Conservation (phyloP, 2,797 vertebrate genomes). For the Phalanger gymnotis region DNA sequence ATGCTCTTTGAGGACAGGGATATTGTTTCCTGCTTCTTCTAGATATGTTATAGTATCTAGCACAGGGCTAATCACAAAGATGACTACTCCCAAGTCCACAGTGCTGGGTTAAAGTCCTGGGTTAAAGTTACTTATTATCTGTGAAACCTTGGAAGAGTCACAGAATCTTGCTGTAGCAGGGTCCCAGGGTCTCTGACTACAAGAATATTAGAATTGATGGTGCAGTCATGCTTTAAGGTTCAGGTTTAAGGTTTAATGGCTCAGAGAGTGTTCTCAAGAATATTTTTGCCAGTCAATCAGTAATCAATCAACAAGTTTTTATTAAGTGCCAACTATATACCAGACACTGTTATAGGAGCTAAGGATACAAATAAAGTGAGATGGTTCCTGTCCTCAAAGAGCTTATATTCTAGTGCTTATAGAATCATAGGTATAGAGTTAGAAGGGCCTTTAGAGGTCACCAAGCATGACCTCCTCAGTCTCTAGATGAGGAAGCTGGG, state of each 20-base stretch:
- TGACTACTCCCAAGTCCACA: neutral
- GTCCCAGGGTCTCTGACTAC: neutral
- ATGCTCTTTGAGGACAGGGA: too few species aligned
- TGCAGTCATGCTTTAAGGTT: neutral
- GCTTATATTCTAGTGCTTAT: neutral
- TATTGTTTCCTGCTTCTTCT: too few species aligned
- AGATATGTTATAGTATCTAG: conserved; percentile 12
- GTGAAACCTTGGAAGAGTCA: neutral
- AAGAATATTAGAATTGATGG: neutral
- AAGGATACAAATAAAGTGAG: neutral
- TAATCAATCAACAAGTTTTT: neutral
- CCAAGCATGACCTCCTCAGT: neutral
- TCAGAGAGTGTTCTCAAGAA: neutral
- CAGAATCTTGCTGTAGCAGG: neutral
- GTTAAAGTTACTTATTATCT: neutral
- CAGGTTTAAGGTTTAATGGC: too few species aligned
- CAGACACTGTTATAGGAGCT: neutral
- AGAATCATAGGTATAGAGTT: neutral
- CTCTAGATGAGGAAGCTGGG: too few species aligned
- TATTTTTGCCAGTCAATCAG: neutral
- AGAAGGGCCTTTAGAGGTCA: neutral
- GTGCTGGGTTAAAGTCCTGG: neutral
- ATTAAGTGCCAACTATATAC: neutral
- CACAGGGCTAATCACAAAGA: neutral
- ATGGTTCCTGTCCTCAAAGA: neutral